Base-by-base conservation (phyloP, 2,888 invertebrate species). In the Argynnis bischoffii region DNA sequence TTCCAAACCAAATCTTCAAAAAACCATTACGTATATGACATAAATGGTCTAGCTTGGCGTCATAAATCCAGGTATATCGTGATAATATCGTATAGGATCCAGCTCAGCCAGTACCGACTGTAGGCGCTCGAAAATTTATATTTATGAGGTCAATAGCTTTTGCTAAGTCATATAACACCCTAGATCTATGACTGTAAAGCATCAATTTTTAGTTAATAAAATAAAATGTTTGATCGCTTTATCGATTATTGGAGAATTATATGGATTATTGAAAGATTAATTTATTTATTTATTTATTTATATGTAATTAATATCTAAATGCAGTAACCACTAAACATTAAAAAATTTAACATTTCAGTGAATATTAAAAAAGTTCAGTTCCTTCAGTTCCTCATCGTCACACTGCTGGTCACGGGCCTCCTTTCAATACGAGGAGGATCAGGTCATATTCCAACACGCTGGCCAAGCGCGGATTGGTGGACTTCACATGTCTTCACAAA, bases 61-160 rank as follows among this genome's bases (percentile, higher is more conserved):
- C 64, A 51, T 65, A 65, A 57, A 65, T 65, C 57, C 51, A 53
- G 53, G 57, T 41, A 57, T 65, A 56, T 53, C 55, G 41, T 50
- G 57, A 65, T 65, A 65, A 53, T 57, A 65, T 46, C 53, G 21
- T 46, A 57, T 65, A 21, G 59, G 64, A 65, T 65, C 53, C 51
- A 51, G 6, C 21, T 50, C 57, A 51, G 59, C 59, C 59, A 48
- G 21, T 26, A 46, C 41, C 55, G 64, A 64, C 50, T 41, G 54
- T 31, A 41, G 55, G 57, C 41, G 51, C 53, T 65, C 57, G 51
- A 35, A 51, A 46, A 57, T 51, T 35, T 56, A 35, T 56, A 57
- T 65, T 65, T 65, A 57, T 65, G 57, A 47, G n/a, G 46, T 51
- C 57, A 53, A 46, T 53, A 16, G 41, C 16, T 26, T 26, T 47